Evolutionary conservation across 2,113 vertebrate species (phyloP), one percentile per base, ranked within the genome.

Genomic region (Cervus canadensis): DNA sequence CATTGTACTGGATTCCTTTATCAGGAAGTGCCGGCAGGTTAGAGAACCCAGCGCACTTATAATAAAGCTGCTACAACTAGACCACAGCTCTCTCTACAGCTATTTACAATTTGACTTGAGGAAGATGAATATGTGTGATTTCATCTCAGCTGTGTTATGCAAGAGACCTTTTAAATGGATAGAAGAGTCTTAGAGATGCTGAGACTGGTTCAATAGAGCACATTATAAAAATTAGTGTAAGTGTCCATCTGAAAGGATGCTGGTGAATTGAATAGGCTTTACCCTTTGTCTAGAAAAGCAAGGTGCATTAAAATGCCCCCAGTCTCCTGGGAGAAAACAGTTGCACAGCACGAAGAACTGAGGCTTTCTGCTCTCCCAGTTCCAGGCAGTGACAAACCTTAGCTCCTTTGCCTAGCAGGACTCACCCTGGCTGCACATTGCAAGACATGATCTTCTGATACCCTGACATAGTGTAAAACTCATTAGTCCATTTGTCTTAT

Each of bases 401-500:
- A 76, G 43, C 30, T 23, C 30, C 9, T 48, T 30, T 48, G 28
- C 7, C 50, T 91, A 33, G 50, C 62, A 30, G 33, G 28, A 25
- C 9, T 60, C 4, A 86, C 36, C 28, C 56, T 28, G 45, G 3
- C 40, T 43, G 45, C 78, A 14, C 8, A 6, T 67, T 78, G 6
- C 4, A 36, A 92, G 45, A 33, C 23, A 84, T 54, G 94, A 30
- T 89, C 16, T 87, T 88, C 87, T 78, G 30, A 60, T 28, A 85
- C 60, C 76, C 13, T 45, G 71, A 0, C 17, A 64, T 43, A 50
- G 54, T 67, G 19, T 62, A 23, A 89, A 95, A 52, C 36, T 56
- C 33, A 89, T 81, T 30, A 95, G 43, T 25, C 94, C 79, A 87
- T 52, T 91, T 52, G 96, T 93, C 94, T 94, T 91, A 91, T 74